Evolutionary conservation across 2,888 invertebrate genomes (phyloP).

Genomic region (Ochropleura plecta): DNA sequence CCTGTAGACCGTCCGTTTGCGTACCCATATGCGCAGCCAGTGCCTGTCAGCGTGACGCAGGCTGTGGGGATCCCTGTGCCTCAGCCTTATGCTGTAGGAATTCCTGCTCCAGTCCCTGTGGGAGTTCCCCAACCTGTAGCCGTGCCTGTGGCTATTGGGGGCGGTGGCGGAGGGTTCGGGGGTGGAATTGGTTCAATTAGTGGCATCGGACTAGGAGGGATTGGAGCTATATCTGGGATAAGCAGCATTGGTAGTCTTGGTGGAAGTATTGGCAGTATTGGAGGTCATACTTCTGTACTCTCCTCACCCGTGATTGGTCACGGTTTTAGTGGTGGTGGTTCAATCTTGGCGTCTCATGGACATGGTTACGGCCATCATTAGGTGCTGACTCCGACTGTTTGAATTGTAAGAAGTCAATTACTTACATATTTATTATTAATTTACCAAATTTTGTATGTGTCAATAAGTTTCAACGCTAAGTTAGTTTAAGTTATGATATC

Average conservation of each 20-base stretch:
- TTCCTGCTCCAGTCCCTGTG: constrained; percentile 83
- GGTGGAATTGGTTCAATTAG: constrained; percentile 41
- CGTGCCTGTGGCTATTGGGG: constrained; percentile 71
- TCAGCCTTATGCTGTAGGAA: constrained; percentile 86
- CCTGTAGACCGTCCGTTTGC: constrained; percentile 90
- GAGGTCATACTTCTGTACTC: constrained; percentile 33
- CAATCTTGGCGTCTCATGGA: constrained; percentile 64
- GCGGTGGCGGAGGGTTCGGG: constrained; percentile 40
- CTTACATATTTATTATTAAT: constrained; percentile 37
- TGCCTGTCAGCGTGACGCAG: constrained; percentile 88
- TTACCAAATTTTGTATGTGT: constrained; percentile 37
- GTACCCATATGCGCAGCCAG: constrained; percentile 89
- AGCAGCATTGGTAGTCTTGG: constrained; percentile 24
- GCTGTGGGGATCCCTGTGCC: constrained; percentile 89
- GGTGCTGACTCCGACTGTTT: constrained; percentile 37
- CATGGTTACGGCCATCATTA: constrained; percentile 72
- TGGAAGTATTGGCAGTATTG: constrained; percentile 28
- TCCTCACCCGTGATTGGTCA: constrained; percentile 38
- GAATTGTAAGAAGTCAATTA: constrained; percentile 2
- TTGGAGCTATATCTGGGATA: constrained; percentile 30
- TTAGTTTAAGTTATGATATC: not conserved
- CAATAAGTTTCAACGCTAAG: constrained; percentile 4
- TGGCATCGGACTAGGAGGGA: constrained; percentile 34
- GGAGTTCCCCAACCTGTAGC: constrained; percentile 80
- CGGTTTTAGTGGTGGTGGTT: constrained; percentile 34